These are phyloP conservation scores for Thyatira batis DNA, from an alignment of 2,888 invertebrate genomes.

Conservation along the genomic window DNA sequence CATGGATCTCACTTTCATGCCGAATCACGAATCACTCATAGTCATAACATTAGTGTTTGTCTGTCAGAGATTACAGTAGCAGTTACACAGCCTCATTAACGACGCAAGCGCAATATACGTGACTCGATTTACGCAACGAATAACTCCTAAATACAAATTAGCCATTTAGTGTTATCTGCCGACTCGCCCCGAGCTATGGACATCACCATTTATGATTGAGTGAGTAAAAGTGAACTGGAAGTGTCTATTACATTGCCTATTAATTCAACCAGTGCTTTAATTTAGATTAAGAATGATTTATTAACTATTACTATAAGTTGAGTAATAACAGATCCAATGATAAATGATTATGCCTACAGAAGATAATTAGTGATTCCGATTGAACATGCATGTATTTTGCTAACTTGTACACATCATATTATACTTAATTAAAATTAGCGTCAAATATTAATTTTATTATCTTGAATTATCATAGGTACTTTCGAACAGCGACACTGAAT, in stretches of 20 bases:
- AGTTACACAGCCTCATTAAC: constrained; percentile 49
- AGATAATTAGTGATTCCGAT: constrained; percentile 2
- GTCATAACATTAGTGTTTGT: constrained; percentile 43
- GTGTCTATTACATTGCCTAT: constrained; percentile 18
- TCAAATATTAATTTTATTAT: too few relatives aligned
- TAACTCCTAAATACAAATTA: constrained; percentile 70
- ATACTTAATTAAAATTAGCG: too few relatives aligned
- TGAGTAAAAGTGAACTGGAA: constrained; percentile 44
- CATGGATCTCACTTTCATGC: constrained; percentile 47
- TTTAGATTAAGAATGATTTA: background rate
- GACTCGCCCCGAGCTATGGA: constrained; percentile 48
- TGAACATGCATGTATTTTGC: constrained; percentile 7
- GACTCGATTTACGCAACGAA: constrained; percentile 68
- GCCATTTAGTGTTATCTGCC: constrained; percentile 70
- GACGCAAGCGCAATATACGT: constrained; percentile 42
- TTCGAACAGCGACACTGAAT: too few relatives aligned
- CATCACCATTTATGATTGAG: constrained; percentile 44
- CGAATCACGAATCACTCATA: constrained; percentile 30
- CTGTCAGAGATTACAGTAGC: constrained; percentile 57
- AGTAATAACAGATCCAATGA: constrained; percentile 8
- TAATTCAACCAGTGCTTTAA: background rate
- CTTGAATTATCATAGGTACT: too few relatives aligned
- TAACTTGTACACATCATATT: too few relatives aligned
- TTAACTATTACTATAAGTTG: background rate
- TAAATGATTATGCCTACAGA: constrained; percentile 14